phyloP scores from a whole-genome alignment of 1,140 invertebrate species.

The Eciton burchellii region DNA sequence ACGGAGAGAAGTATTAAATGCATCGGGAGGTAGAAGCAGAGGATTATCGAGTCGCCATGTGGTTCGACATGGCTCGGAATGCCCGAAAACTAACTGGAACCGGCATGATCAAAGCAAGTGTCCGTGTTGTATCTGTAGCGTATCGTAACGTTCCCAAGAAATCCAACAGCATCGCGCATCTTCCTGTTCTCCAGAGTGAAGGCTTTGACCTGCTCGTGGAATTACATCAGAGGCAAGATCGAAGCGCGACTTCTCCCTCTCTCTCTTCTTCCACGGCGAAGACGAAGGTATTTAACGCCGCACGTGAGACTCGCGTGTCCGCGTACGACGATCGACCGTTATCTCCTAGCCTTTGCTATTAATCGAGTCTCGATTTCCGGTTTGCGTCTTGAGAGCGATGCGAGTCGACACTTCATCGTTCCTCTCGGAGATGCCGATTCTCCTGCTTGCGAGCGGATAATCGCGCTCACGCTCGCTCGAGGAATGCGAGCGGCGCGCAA shows the following conservation, averaged over 20 bases:
- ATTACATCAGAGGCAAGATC: background rate
- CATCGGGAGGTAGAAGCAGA: background rate
- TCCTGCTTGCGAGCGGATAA: slow-evolving; percentile 22
- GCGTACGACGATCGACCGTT: background rate
- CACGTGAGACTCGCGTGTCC: background rate
- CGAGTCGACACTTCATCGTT: slow-evolving; percentile 17
- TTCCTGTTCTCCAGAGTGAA: background rate
- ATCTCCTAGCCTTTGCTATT: background rate
- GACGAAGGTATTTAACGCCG: background rate
- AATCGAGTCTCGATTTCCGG: slow-evolving; percentile 1
- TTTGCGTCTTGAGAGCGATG: slow-evolving; percentile 16
- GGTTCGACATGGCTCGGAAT: background rate
- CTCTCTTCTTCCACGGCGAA: no score
- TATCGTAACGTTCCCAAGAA: background rate
- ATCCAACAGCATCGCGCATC: background rate
- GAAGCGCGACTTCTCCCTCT: no score
- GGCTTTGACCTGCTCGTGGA: background rate
- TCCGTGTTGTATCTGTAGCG: background rate
- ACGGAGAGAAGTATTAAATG: slow-evolving; percentile 36
- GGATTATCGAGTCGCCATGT: background rate
- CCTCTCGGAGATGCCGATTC: slow-evolving; percentile 11
- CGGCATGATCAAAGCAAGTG: background rate
- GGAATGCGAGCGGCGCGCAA: slow-evolving; percentile 25
- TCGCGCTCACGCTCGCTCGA: no score
- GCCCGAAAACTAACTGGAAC: background rate